Conservation (phyloP, 2,797 vertebrate species). For the Buceros bicornis region DNA sequence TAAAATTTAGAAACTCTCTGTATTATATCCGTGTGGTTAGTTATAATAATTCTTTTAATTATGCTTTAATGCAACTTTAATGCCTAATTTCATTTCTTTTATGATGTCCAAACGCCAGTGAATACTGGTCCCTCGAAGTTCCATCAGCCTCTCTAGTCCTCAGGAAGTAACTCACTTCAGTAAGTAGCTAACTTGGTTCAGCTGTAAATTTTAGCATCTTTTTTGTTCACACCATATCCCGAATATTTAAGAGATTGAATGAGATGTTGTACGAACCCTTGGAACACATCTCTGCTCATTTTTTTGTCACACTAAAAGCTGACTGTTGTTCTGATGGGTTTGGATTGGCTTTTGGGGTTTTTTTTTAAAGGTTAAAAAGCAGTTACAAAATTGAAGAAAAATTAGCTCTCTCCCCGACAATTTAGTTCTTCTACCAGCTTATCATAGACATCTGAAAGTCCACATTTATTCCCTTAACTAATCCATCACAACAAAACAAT, state of each 20-base stretch:
- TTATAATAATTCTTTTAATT: not conserved
- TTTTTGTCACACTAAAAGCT: not conserved
- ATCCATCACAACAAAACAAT: not conserved
- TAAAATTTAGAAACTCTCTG: not conserved
- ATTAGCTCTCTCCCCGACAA: not conserved
- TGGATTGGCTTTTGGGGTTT: too few species aligned
- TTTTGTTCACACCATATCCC: not conserved
- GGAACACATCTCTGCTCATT: not conserved
- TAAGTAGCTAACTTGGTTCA: not conserved
- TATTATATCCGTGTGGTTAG: not conserved
- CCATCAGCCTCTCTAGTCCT: not conserved
- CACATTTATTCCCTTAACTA: not conserved
- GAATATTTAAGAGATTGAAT: not conserved
- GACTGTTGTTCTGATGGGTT: not conserved
- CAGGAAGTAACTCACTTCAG: not conserved
- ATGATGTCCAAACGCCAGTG: not conserved
- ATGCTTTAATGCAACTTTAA: not conserved
- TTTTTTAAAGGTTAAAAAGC: not conserved
- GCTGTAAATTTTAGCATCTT: not conserved
- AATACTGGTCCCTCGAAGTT: not conserved
- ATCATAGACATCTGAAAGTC: not conserved
- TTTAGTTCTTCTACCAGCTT: not conserved
- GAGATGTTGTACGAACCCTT: not conserved
- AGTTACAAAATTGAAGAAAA: not conserved
- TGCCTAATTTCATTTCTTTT: not conserved